Conservation (phyloP, 2,113 vertebrate genomes). For the Pogona vitticeps region DNA sequence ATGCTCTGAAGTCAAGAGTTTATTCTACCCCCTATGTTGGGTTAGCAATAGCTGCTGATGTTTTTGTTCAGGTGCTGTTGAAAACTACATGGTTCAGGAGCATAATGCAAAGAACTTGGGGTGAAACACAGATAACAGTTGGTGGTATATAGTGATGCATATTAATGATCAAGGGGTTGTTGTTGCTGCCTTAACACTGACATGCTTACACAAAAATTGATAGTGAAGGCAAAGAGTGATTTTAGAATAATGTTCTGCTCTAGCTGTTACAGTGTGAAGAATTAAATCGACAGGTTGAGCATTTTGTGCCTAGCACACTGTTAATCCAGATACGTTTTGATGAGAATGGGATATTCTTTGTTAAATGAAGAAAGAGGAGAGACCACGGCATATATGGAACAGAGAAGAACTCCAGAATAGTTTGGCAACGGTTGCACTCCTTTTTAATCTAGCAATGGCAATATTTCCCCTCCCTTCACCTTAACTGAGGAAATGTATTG, state of each 20-base stretch:
- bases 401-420: not conserved
- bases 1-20: too few relatives aligned
- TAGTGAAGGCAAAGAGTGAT: not conserved
- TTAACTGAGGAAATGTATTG: not conserved
- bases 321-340: not conserved
- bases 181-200: not conserved
- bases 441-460: not conserved
- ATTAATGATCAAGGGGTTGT: not conserved
- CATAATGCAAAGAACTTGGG: too few relatives aligned
- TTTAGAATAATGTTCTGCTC: not conserved
- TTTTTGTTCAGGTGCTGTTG: too few relatives aligned
- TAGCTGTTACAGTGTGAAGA: not conserved
- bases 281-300: not conserved
- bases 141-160: not conserved
- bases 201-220: not conserved
- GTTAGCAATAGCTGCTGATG: too few relatives aligned
- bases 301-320: not conserved
- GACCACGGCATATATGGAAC: not conserved
- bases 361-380: not conserved
- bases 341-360: not conserved
- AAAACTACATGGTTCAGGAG: too few relatives aligned
- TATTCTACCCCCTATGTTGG: too few relatives aligned
- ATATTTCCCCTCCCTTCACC: not conserved
- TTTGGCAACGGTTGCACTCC: not conserved
- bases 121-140: not conserved